phyloP scores from a whole-genome alignment of 2,113 vertebrate species.

The Pithys albifrons region DNA sequence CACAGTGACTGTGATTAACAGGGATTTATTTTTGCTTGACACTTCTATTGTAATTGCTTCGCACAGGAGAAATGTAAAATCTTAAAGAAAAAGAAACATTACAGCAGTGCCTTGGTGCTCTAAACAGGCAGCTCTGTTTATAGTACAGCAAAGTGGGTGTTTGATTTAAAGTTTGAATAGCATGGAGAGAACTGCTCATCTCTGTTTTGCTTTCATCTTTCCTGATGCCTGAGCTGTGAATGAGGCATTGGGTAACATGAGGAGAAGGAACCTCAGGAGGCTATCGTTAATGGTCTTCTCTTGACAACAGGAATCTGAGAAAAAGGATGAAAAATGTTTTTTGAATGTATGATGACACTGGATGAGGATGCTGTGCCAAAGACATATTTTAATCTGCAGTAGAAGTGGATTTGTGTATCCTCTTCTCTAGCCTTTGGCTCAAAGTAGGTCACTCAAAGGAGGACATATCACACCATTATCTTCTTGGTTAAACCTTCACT shows the following conservation, averaged over 20 bases:
- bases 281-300: neutral
- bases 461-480: neutral
- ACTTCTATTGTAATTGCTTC: conserved; percentile 35
- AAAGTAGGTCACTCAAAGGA: neutral
- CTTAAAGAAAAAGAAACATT: conserved; percentile 30
- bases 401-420: neutral
- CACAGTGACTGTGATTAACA: conserved; percentile 7
- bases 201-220: conserved; percentile 42
- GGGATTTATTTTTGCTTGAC: conserved; percentile 32
- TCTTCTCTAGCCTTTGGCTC: neutral
- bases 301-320: neutral
- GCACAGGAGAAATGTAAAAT: conserved; percentile 26
- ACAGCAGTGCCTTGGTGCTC: neutral
- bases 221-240: conserved; percentile 17
- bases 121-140: conserved; percentile 15
- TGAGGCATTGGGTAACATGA: neutral
- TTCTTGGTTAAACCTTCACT: neutral
- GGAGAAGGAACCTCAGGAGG: neutral
- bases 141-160: neutral
- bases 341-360: neutral
- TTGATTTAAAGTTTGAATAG: conserved; percentile 33
- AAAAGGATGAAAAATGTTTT: neutral
- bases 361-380: neutral
- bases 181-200: neutral
- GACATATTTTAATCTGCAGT: neutral